Percentiles rank a stretch among this genome's conserved stretches.
Conservation (phyloP, 2,888 invertebrate genomes). For the Lypha dubia region DNA sequence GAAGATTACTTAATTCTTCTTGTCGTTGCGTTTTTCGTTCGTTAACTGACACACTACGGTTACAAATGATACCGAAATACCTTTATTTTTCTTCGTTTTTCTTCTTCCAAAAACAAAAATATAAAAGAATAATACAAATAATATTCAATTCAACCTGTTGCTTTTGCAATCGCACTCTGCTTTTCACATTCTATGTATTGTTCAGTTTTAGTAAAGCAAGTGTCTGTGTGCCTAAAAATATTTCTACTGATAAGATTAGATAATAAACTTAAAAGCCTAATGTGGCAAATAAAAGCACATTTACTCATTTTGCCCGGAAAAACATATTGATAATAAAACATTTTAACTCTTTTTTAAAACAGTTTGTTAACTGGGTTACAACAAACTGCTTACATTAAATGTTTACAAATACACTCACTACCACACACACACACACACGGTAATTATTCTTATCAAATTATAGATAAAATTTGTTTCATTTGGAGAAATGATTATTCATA, state of each 20-base stretch:
- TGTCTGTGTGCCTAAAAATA: conserved; percentile 31
- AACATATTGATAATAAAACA: conserved; percentile 24
- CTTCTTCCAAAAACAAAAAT: conserved; percentile 46
- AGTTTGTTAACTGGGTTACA: conserved; percentile 43
- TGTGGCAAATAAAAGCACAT: conserved; percentile 7
- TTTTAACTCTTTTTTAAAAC: not conserved
- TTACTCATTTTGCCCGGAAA: not conserved
- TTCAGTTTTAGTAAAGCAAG: conserved; percentile 19
- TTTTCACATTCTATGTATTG: conserved; percentile 43
- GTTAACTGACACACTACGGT: conserved; percentile 76
- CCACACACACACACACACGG: not conserved
- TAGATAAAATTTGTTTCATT: conserved; percentile 18
- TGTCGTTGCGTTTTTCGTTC: conserved; percentile 76
- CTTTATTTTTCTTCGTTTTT: conserved; percentile 19
- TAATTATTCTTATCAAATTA: conserved; percentile 38
- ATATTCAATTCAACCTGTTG: conserved; percentile 72
- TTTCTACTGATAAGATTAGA: conserved; percentile 63
- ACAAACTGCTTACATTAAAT: conserved; percentile 9
- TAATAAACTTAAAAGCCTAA: conserved; percentile 67
- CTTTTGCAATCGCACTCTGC: conserved; percentile 76
- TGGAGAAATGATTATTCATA: conserved; percentile 4
- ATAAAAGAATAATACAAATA: conserved; percentile 36
- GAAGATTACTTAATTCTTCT: conserved; percentile 50
- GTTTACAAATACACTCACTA: not conserved
- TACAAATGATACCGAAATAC: conserved; percentile 66